These are phyloP conservation scores for Podarcis siculus DNA, from an alignment of 2,797 vertebrate species.

Conservation along the genomic window DNA sequence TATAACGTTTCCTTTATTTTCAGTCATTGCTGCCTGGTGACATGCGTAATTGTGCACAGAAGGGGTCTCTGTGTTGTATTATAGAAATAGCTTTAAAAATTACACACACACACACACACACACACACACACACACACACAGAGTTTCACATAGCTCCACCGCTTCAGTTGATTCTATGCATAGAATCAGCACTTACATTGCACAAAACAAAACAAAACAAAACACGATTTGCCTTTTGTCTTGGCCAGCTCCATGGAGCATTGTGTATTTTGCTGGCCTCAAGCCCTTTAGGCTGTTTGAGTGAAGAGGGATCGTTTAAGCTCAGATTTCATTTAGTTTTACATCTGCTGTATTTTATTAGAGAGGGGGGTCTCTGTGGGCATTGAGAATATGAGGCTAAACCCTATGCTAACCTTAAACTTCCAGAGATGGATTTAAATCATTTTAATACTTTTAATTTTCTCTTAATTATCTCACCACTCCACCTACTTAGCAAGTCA, in stretches of 20 bases:
- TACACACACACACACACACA: no score
- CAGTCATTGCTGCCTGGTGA: no score
- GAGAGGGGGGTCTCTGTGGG: background rate
- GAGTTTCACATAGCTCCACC: no score
- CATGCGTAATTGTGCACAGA: no score
- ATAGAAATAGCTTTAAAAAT: no score
- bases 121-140: no score
- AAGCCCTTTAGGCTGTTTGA: background rate
- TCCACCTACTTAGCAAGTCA: slow-evolving; percentile 37
- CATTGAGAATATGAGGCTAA: background rate
- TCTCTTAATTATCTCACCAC: slow-evolving; percentile 41
- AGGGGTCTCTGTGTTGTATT: no score
- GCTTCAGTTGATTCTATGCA: no score
- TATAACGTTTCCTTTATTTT: no score
- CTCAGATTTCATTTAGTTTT: slow-evolving; percentile 33
- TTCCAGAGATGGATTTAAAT: slow-evolving; percentile 29
- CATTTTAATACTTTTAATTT: slow-evolving; percentile 39
- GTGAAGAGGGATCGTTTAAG: slow-evolving; percentile 25
- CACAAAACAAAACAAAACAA: background rate
- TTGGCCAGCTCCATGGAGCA: background rate
- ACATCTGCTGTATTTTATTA: slow-evolving; percentile 34
- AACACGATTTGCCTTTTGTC: background rate
- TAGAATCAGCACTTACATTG: background rate
- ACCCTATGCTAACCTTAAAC: slow-evolving; percentile 29
- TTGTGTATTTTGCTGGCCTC: background rate